phyloP scores from a whole-genome alignment of 1,140 invertebrate species.

The Diorhabda sublineata region DNA sequence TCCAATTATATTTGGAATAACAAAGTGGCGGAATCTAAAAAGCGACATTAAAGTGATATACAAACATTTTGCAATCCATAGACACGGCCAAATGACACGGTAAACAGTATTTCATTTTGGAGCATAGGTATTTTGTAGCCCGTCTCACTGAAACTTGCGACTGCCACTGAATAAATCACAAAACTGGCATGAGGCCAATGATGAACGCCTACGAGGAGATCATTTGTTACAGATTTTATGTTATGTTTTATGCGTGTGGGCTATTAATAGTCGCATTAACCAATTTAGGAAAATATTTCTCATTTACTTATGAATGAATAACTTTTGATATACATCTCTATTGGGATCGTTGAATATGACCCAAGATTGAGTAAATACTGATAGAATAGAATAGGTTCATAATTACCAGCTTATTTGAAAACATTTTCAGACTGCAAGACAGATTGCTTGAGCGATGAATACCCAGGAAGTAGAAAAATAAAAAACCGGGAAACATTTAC shows the following conservation, averaged over 20 bases:
- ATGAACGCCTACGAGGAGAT: constrained; percentile 20
- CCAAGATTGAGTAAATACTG: no score
- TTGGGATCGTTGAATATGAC: no score
- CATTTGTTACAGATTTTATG: constrained; percentile 16
- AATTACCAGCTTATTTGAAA: no score
- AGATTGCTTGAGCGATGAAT: no score
- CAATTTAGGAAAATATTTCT: background rate
- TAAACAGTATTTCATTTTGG: constrained; percentile 30
- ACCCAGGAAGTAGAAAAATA: no score
- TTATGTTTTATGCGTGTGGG: background rate
- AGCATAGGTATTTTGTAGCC: constrained; percentile 36
- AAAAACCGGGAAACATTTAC: no score
- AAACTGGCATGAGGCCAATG: constrained; percentile 32
- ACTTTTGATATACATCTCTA: no score
- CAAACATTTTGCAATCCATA: constrained; percentile 38
- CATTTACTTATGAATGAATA: background rate
- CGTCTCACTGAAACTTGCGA: constrained; percentile 34
- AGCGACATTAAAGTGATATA: constrained; percentile 37
- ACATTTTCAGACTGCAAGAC: no score
- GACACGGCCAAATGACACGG: constrained; percentile 37
- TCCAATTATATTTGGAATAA: constrained; percentile 1
- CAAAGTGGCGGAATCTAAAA: constrained; percentile 30
- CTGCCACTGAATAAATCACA: constrained; percentile 38
- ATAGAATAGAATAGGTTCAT: no score
- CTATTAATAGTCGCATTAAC: background rate